Percentiles rank a stretch among this genome's conserved stretches.
Evolutionary conservation across 2,888 invertebrate genomes (phyloP).

Genomic region (Drosophila prostipennis): DNA sequence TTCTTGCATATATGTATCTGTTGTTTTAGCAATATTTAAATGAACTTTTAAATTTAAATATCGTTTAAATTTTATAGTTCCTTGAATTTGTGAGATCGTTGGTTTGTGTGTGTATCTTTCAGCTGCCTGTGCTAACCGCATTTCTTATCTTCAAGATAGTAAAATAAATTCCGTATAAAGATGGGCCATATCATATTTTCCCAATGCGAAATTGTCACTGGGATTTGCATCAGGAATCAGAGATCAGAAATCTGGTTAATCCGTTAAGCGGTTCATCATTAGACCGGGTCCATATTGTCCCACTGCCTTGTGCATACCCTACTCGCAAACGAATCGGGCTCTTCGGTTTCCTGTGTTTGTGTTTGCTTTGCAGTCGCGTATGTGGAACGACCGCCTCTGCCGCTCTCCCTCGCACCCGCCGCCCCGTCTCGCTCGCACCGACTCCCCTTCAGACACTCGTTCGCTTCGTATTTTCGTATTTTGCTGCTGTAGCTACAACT

Average conservation of each 20-base stretch:
- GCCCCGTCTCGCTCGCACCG: conserved; percentile 4
- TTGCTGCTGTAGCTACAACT: conserved; percentile 10
- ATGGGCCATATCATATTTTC: background rate
- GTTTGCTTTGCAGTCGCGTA: conserved; percentile 52
- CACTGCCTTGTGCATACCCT: conserved; percentile 40
- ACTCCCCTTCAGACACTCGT: conserved; percentile 17
- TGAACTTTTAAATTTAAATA: background rate
- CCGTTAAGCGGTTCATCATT: conserved; percentile 26
- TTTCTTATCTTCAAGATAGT: background rate
- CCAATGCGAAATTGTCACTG: background rate
- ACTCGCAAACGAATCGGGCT: conserved; percentile 17
- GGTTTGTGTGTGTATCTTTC: conserved; percentile 1
- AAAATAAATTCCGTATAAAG: background rate
- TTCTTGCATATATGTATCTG: background rate
- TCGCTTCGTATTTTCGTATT: conserved; percentile 28
- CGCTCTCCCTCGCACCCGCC: conserved; percentile 4
- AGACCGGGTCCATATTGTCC: conserved; percentile 29
- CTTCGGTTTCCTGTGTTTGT: conserved; percentile 35
- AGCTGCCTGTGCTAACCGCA: background rate
- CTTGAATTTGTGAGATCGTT: background rate
- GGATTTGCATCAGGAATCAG: background rate
- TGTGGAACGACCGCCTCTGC: conserved; percentile 41
- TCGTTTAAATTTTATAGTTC: background rate
- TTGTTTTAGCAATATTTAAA: background rate
- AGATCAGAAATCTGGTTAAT: conserved; percentile 28